Evolutionary conservation across 2,888 invertebrate genomes (phyloP).

Genomic region (Ectobius pallidus): DNA sequence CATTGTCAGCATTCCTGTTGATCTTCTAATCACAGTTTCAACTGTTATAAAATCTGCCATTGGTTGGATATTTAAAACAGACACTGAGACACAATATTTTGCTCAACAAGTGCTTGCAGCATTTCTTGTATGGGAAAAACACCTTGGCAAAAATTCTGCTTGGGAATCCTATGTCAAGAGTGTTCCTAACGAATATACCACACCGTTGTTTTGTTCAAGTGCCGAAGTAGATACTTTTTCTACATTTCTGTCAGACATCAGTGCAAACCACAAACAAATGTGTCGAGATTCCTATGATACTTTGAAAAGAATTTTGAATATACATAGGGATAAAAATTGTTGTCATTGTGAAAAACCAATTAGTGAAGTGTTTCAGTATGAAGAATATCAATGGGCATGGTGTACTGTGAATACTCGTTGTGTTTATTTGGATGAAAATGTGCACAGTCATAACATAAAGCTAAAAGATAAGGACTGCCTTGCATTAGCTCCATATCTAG

Average conservation of each 20-base stretch:
- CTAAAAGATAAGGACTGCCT: slow-evolving; percentile 52
- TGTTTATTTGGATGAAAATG: slow-evolving; percentile 70
- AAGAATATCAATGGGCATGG: slow-evolving; percentile 78
- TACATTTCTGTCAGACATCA: slow-evolving; percentile 57
- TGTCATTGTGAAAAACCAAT: slow-evolving; percentile 50
- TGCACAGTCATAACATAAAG: slow-evolving; percentile 43
- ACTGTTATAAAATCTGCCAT: slow-evolving; percentile 49
- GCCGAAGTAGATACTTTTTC: slow-evolving; percentile 64
- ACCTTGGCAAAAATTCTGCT: slow-evolving; percentile 60
- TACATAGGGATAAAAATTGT: slow-evolving; percentile 2
- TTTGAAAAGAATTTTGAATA: neutral
- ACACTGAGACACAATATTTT: slow-evolving; percentile 49
- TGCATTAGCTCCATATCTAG: slow-evolving; percentile 86
- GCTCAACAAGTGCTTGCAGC: slow-evolving; percentile 76
- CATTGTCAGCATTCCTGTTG: slow-evolving; percentile 61
- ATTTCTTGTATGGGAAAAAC: slow-evolving; percentile 73
- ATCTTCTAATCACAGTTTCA: slow-evolving; percentile 57
- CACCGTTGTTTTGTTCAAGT: slow-evolving; percentile 70
- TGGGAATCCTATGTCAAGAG: slow-evolving; percentile 72
- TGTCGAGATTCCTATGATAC: slow-evolving; percentile 16
- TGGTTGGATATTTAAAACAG: slow-evolving; percentile 46
- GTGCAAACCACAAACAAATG: slow-evolving; percentile 19
- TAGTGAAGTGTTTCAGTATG: slow-evolving; percentile 59
- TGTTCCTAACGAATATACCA: slow-evolving; percentile 69
- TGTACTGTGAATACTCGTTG: slow-evolving; percentile 85